Base-by-base conservation (phyloP, 2,797 vertebrate genomes). In the Huso huso region DNA sequence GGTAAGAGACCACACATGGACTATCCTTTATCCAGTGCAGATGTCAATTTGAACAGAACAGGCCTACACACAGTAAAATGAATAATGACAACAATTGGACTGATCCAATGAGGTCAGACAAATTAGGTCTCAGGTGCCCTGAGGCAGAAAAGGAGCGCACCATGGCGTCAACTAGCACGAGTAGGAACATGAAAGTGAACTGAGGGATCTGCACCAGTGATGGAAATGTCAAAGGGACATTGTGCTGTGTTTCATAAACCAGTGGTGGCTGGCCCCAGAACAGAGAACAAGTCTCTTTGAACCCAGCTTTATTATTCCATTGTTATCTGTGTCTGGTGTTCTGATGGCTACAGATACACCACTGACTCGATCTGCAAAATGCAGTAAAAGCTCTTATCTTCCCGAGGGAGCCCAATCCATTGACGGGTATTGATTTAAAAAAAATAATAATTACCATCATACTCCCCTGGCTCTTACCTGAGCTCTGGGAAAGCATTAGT, bases 341-440 rank as follows among this genome's bases (percentile, higher is more conserved):
- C 83, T 76, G 72, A 71, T 67, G 78, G 76, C 83, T 79, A 79
- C 13, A 64, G 77, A 79, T 76, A 76, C 70, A 70, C 64, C 65
- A 53, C 63, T 53, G 68, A 62, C 61, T 64, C 51, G 66, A 12
- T 50, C 71, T 18, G 67, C 15, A 67, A 49, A 18, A 53, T 65
- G 70, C 66, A 69, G 76, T 82, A 86, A 93, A 89, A 87, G 85
- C 85, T 84, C 73, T 70, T 68, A 61, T 62, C 75, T 81, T 82
- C 76, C 78, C 76, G 6, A 79, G 87, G 77, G 83, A 76, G 80
- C 77, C 72, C 7, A 0, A 69, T 81, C 83, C 79, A 82, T 69
- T 72, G 81, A 89, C 74, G 84, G 63, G 64, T 84, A 93, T 91
- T 83, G 93, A 94, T 93, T 85, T 87, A 82, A 77, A 78, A 76